Evolutionary conservation across 2,888 invertebrate genomes (phyloP), one percentile per base, ranked within the genome.

Genomic region (Eretmocerus hayati): DNA sequence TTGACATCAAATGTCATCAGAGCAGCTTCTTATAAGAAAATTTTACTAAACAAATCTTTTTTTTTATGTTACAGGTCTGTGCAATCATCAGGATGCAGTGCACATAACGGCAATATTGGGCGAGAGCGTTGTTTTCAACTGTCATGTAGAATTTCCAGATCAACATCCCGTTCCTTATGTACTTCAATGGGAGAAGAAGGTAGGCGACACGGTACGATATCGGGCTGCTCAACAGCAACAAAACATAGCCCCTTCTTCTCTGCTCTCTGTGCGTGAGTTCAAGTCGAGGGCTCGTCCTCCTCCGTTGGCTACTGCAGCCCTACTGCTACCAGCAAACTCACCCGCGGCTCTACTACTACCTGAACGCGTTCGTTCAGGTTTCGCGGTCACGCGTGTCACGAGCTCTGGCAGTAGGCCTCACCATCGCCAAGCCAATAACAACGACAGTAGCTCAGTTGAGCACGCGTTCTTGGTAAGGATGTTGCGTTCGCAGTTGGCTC

Each of bases 181-280:
- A 79, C 86, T 95, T 76, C 92, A 93, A 82, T 96, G 95, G 95
- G 90, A 91, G 85, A 95, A 94, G 87, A 91, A 93, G 89, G 91
- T 91, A 88, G 87, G 88, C 86, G 87, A 88, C 80, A 86, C 87
- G 89, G 89, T 89, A 89, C 85, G 89, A 84, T 85, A 83, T 80
- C 77, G 65, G 69, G 66, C 67, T 63, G 62, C 65, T 65, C 26
- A 32, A 15, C 51, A 52, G 36, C 52, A 53, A 46, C 26, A 4
- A 8, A 21, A 40, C 33, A 19, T 18, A 31, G 38, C 36, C 32
- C 47, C 53, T 45, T 59, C 63, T 62, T 66, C 70, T 69, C 69
- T 69, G 69, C 68, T 71, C 69, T 67, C 69, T 67, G 68, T 69
- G 64, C 71, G 71, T 69, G 71, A 70, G 69, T 69, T 68, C 62